Percentiles rank a stretch among this genome's conserved stretches.
Evolutionary conservation across 2,888 invertebrate genomes (phyloP).

Genomic region (Aquatica leii): DNA sequence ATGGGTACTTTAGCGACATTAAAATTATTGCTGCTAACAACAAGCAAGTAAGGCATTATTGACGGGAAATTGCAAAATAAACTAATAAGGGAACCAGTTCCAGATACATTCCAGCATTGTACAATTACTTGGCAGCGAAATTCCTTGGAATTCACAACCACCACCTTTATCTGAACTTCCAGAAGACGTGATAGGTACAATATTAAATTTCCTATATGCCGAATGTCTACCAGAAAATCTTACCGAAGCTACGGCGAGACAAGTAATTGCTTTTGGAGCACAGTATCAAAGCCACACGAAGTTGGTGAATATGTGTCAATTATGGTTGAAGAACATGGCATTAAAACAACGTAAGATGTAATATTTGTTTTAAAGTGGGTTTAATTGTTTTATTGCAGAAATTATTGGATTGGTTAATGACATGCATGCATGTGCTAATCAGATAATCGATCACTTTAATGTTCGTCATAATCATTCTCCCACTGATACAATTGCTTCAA

Average conservation of each 20-base stretch:
- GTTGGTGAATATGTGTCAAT: constrained; percentile 66
- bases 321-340: constrained; percentile 69
- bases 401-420: constrained; percentile 70
- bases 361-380: neutral
- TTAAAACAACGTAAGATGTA: constrained; percentile 72
- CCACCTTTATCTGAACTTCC: constrained; percentile 67
- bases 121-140: constrained; percentile 64
- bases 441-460: constrained; percentile 68
- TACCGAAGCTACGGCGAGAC: constrained; percentile 66
- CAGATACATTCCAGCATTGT: constrained; percentile 67
- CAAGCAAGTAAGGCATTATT: constrained; percentile 48
- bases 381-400: constrained; percentile 61
- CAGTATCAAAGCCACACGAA: constrained; percentile 66
- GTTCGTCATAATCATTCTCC: constrained; percentile 53
- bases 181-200: constrained; percentile 68
- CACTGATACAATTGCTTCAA: constrained; percentile 59
- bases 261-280: constrained; percentile 64
- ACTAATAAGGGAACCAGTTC: constrained; percentile 55
- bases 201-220: constrained; percentile 71
- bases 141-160: constrained; percentile 65
- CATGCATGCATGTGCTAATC: constrained; percentile 69
- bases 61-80: constrained; percentile 29
- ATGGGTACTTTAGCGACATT: constrained; percentile 72
- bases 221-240: constrained; percentile 70
- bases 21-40: constrained; percentile 63